A percentile compares a stretch with the other conserved stretches of the same genome.
These are phyloP conservation scores for Eospalax fontanierii DNA, from an alignment of 2,797 vertebrate species.

Conservation along the genomic window DNA sequence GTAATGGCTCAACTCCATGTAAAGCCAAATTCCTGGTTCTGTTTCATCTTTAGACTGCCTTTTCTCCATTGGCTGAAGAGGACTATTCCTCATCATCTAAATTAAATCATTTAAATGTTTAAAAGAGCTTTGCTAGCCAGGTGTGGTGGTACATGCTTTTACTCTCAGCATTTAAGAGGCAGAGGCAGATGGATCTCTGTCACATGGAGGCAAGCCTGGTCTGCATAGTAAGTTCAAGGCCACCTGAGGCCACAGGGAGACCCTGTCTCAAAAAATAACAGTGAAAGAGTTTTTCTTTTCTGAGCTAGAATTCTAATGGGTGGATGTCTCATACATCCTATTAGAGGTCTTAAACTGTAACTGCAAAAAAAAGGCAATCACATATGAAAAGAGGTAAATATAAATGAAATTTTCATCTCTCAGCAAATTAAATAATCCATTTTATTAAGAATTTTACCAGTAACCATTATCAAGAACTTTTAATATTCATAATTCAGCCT, in stretches of 20 bases:
- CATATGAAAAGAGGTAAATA: not conserved
- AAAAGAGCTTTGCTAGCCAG: too few species aligned
- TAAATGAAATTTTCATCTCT: conserved; percentile 15
- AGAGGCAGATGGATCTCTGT: too few species aligned
- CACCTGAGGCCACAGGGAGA: too few species aligned
- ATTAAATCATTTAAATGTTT: not conserved
- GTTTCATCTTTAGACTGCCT: conserved; percentile 2
- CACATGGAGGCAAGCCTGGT: too few species aligned
- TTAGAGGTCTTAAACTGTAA: not conserved
- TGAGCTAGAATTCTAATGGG: too few species aligned
- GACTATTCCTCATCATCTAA: conserved; percentile 28
- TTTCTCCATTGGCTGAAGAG: not conserved
- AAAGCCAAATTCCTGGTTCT: not conserved
- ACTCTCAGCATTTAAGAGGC: too few species aligned
- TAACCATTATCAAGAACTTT: conserved; percentile 9
- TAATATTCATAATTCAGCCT: too few species aligned
- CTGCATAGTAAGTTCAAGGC: too few species aligned
- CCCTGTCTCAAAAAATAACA: too few species aligned
- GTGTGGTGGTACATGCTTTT: too few species aligned
- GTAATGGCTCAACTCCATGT: not conserved
- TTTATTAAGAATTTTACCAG: conserved; percentile 36
- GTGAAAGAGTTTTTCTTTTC: too few species aligned
- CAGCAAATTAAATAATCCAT: conserved; percentile 6
- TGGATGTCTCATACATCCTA: not conserved
- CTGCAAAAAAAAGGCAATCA: not conserved